phyloP scores from a whole-genome alignment of 1,140 invertebrate genomes.

The Radopholus similis region DNA sequence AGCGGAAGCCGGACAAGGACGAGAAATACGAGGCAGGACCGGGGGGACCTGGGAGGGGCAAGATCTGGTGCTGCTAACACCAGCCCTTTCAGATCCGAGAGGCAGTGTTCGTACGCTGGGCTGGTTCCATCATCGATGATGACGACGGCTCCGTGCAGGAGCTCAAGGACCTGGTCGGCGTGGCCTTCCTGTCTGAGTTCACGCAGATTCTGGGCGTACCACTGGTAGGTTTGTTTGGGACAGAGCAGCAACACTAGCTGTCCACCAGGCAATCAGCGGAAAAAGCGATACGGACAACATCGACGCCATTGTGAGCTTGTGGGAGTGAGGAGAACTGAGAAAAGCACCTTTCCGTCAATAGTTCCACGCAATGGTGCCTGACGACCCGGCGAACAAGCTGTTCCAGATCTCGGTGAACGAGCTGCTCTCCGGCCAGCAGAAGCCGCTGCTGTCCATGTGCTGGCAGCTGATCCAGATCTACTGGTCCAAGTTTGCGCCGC shows the following conservation, averaged over 20 bases:
- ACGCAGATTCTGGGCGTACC: constrained; percentile 46
- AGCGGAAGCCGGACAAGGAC: constrained; percentile 19
- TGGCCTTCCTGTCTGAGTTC: constrained; percentile 42
- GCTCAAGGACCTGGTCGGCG: constrained; percentile 47
- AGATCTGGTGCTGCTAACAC: constrained; percentile 13
- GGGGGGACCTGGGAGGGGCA: too few species aligned
- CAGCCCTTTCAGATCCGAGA: constrained; percentile 53
- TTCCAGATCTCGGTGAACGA: constrained; percentile 45
- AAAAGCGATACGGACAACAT: constrained; percentile 42
- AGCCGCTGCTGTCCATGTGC: constrained; percentile 37
- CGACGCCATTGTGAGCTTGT: constrained; percentile 32
- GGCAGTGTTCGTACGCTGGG: constrained; percentile 52
- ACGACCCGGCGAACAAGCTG: constrained; percentile 31
- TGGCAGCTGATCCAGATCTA: constrained; percentile 51
- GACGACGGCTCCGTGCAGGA: constrained; percentile 10
- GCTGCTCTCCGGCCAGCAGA: constrained; percentile 36
- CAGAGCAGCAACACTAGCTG: background rate
- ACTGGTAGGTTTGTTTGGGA: constrained; percentile 32
- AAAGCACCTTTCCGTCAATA: too few species aligned
- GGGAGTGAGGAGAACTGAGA: too few species aligned
- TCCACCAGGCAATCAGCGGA: constrained; percentile 27
- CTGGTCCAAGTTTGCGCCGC: constrained; percentile 48
- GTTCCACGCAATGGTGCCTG: constrained; percentile 37
- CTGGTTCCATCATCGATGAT: constrained; percentile 47
- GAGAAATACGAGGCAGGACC: constrained; percentile 11